Evolutionary conservation across 2,113 vertebrate genomes (phyloP), one percentile per base, ranked within the genome.

Genomic region (Gallinago media): DNA sequence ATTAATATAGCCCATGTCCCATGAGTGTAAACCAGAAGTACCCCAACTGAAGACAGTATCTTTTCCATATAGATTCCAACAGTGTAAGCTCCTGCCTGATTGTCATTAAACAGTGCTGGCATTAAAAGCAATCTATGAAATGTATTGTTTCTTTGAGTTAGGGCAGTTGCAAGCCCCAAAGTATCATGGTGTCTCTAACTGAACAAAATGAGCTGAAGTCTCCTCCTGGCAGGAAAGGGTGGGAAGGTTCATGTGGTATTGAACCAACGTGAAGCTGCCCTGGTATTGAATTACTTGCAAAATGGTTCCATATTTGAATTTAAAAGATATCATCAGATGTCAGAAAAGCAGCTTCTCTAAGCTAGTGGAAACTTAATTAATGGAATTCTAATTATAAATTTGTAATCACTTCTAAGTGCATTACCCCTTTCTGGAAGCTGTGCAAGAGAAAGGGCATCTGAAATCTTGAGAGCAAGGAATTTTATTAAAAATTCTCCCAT

Each of bases 251-350:
- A 0, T 10, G 22, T 15, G 88, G 4, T 66, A 71, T 4, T 1
- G 1, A 47, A 56, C 50, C 46, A 55, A 58, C 0, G 3, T 36
- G n/a, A 46, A 44, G 34, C 36, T 0, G 1, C 31, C n/a, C 6
- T 13, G 12, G 27, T 54, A 47, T 15, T 9, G 34, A 47, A 85
- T 66, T 56, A 38, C 26, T 61, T 50, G 21, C 78, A 85, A 46
- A 78, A 34, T 3, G 2, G 49, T 71, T 72, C 71, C 52, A 11
- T 25, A 38, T 55, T 49, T 67, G 49, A 56, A 38, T 63, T 68
- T 55, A 31, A 36, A 73, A 73, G 27, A 56, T 23, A 6, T 47
- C 14, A 36, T 40, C 47, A 46, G n/a, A 26, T 61, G 50, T 76
- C 78, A 72, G 68, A 71, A 83, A 79, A 82, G 26, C 42, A 46